Conservation (phyloP, 2,113 vertebrate species). For the Camelus dromedarius region DNA sequence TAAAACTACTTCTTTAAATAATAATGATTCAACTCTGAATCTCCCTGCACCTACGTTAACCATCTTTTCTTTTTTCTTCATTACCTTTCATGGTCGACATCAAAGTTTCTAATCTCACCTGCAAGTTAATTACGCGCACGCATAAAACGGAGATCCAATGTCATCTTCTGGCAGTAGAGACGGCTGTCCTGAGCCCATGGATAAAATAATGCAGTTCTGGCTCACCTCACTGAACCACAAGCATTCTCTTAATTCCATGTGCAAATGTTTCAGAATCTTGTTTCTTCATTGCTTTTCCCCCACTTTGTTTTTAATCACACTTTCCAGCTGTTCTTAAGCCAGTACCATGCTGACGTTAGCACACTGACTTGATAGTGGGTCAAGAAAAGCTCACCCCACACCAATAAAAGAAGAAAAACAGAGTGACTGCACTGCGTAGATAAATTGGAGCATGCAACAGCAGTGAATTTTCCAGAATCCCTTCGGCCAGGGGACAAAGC, state of each 20-base stretch:
- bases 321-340: too few relatives aligned
- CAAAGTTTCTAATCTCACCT: background rate
- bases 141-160: background rate
- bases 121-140: background rate
- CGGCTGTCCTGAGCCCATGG: too few relatives aligned
- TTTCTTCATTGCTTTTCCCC: background rate
- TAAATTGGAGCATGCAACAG: too few relatives aligned
- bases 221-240: too few relatives aligned
- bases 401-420: background rate
- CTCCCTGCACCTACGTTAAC: background rate
- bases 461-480: background rate
- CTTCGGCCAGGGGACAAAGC: background rate
- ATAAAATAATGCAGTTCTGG: background rate
- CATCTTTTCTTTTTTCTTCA: too few relatives aligned
- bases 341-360: background rate
- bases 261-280: background rate
- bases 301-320: background rate
- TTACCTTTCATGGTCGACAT: background rate
- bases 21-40: background rate
- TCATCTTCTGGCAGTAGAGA: background rate
- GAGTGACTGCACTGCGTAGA: rapidly evolving
- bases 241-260: too few relatives aligned
- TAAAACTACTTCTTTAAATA: background rate
- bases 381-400: background rate
- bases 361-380: background rate